Conservation (phyloP, 1,140 invertebrate genomes). For the Drosophila bipectinata region DNA sequence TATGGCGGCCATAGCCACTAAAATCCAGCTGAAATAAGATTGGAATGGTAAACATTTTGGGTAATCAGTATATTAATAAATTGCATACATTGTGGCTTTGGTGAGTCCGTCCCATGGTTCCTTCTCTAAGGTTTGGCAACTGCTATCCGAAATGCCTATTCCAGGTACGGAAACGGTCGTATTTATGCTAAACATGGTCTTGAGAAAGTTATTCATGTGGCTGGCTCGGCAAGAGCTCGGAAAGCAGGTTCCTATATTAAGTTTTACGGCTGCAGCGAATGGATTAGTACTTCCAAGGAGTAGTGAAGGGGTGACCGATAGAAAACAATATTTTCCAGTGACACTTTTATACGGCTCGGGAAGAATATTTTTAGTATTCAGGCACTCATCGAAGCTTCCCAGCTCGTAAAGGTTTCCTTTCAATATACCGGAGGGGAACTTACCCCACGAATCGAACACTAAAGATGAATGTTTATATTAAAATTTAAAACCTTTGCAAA, state of each 20-base stretch:
- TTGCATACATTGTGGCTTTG: not conserved
- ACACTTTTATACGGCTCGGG: not conserved
- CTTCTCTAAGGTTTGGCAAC: conserved; percentile 10
- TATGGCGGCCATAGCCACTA: conserved; percentile 18
- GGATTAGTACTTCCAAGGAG: not conserved
- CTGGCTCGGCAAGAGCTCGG: conserved; percentile 19
- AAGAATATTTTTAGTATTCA: conserved; percentile 5
- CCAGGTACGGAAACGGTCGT: not conserved
- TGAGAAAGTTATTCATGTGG: conserved; percentile 11
- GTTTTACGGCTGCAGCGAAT: not conserved
- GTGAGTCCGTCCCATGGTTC: conserved; percentile 20
- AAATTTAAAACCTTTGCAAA: not conserved
- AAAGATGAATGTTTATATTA: not conserved
- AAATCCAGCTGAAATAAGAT: conserved; percentile 20
- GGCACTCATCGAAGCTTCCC: conserved; percentile 63
- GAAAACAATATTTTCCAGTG: conserved; percentile 49
- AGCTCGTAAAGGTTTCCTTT: conserved; percentile 41
- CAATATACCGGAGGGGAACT: conserved; percentile 14
- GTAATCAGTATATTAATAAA: not conserved
- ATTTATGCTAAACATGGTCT: not conserved
- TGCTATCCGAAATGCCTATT: not conserved
- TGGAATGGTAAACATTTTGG: not conserved
- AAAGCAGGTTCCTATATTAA: conserved; percentile 9
- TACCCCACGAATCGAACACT: conserved; percentile 64
- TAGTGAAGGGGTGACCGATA: not conserved